Evolutionary conservation across 2,888 invertebrate species (phyloP).

Genomic region (Orgyia antiqua): DNA sequence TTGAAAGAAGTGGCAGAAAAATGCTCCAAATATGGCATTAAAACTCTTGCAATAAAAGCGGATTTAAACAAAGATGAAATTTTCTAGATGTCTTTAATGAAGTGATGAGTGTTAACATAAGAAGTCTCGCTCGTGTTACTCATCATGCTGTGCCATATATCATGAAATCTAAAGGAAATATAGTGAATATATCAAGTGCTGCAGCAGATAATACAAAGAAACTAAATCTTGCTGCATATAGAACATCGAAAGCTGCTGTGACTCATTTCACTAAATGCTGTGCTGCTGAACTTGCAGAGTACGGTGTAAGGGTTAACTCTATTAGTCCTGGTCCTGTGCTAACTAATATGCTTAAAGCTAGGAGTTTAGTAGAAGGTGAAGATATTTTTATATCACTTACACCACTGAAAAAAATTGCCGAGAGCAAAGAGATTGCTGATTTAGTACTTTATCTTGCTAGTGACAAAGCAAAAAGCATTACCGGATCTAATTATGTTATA

Average conservation of each 20-base stretch:
- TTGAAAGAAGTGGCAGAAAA: constrained; percentile 18
- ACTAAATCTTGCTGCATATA: constrained; percentile 54
- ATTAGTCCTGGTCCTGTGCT: constrained; percentile 86
- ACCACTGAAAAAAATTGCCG: constrained; percentile 25
- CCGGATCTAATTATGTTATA: constrained; percentile 24
- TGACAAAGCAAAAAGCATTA: constrained; percentile 32
- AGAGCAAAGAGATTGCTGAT: constrained; percentile 33
- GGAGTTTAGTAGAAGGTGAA: not conserved
- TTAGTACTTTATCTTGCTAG: constrained; percentile 32
- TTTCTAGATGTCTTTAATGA: constrained; percentile 19
- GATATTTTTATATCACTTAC: constrained; percentile 13
- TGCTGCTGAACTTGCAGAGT: constrained; percentile 80
- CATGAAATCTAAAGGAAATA: constrained; percentile 25
- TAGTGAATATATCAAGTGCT: constrained; percentile 20
- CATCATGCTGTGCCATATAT: constrained; percentile 19
- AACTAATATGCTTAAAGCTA: constrained; percentile 20
- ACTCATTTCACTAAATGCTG: constrained; percentile 85
- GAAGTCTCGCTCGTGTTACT: constrained; percentile 16
- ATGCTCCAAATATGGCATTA: not conserved
- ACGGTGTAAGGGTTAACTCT: constrained; percentile 81
- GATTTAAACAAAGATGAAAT: constrained; percentile 18
- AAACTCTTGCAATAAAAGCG: not conserved
- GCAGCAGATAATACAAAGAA: not conserved
- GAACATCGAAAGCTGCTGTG: constrained; percentile 84
- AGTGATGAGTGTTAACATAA: constrained; percentile 22